Percentiles rank a stretch among this genome's conserved stretches.
Evolutionary conservation across 2,113 vertebrate genomes (phyloP).

Genomic region (Cnemophilus loriae): DNA sequence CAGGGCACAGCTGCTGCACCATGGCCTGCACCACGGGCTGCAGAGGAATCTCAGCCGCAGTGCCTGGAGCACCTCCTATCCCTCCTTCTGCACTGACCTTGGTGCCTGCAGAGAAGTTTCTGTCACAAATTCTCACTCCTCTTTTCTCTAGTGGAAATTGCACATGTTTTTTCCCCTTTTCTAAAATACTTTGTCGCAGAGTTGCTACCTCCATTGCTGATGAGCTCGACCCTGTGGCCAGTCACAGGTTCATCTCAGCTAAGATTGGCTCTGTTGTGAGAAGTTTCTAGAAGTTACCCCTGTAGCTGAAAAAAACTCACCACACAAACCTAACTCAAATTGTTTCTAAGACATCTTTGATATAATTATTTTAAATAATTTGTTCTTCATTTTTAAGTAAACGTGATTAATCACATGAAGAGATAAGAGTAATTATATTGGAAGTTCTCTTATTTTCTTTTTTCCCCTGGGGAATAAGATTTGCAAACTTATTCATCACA

Average conservation of each 20-base stretch:
- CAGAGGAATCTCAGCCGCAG: accelerated
- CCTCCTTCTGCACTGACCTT: background rate
- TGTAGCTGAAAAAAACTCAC: background rate
- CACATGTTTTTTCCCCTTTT: background rate
- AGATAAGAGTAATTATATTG: background rate
- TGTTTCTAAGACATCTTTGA: background rate
- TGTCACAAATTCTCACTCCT: background rate
- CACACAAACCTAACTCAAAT: background rate
- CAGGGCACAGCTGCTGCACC: background rate
- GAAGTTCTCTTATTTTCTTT: background rate
- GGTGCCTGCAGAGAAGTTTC: background rate
- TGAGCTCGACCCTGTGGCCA: accelerated
- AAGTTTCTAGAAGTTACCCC: background rate
- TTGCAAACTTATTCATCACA: background rate
- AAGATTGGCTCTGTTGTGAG: background rate
- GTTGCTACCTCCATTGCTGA: accelerated
- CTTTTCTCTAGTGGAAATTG: background rate
- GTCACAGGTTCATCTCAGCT: background rate
- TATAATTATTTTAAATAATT: background rate
- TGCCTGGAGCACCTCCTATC: background rate
- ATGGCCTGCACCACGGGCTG: accelerated
- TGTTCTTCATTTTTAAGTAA: background rate
- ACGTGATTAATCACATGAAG: background rate
- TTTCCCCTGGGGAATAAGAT: accelerated
- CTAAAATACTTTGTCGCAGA: background rate